Evolutionary conservation across 2,113 vertebrate species (phyloP), one percentile per base, ranked within the genome.

Genomic region (Pungitius pungitius): DNA sequence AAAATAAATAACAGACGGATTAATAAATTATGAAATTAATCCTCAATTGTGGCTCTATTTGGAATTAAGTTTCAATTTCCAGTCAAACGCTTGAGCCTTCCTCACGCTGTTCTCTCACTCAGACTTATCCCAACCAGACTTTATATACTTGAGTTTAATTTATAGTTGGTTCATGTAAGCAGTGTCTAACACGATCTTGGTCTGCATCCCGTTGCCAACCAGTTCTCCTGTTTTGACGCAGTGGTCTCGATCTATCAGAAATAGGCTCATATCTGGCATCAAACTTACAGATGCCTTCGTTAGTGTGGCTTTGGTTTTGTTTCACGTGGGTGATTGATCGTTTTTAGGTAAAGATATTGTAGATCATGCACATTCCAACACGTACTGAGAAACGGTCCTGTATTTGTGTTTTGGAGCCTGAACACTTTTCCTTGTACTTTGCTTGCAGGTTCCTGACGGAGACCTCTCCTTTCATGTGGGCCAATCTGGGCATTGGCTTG

Each of bases 391-490:
- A 35, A 57, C 30, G 0, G 10, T 35, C 7, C 30, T 26, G 24
- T 14, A 8, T 35, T n/a, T 14, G 12, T 24, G 6, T 51, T 56
- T 68, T 56, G 11, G 11, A 37, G 6, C 13, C 22, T 58, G 17
- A 8, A 52, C 18, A 8, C 11, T 8, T 68, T 27, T 11, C 33
- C 43, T 30, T n/a, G 15, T 37, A 4, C 11, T 81, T 42, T 45
- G 11, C 14, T 47, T 39, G 8, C 85, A 99, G 98, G 97, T 99
- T 99, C 92, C 93, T 99, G 71, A 97, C 96, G 0, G 98, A 99
- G 90, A 99, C 97, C 0, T 99, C 98, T 0, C 98, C 98, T 4
- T 99, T 95, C 86, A 98, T 99, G 98, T 99, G 98, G 98, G 96
- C 93, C 52, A 97, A 96, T 89, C 93, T 99, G 81, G 98, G 98